phyloP scores from a whole-genome alignment of 2,113 vertebrate genomes.

The Mastomys coucha region DNA sequence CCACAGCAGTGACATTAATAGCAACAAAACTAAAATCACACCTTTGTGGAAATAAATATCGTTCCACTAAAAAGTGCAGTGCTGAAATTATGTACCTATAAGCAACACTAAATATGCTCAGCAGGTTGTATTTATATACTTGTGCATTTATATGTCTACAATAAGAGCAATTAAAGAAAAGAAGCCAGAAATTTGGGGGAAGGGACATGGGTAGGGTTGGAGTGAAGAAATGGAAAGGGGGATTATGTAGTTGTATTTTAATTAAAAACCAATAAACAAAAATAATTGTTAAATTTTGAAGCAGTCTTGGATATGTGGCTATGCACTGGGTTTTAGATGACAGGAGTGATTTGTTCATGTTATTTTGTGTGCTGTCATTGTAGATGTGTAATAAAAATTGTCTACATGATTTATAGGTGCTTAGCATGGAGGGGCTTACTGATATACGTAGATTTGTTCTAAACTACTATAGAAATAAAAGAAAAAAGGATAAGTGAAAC shows the following conservation, averaged over 20 bases:
- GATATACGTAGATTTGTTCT: conserved; percentile 29
- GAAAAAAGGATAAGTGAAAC: not conserved
- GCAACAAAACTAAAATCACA: not conserved
- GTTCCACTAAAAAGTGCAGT: conserved; percentile 5
- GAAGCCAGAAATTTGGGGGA: not conserved
- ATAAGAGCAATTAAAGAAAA: not conserved
- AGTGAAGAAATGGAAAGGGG: not conserved
- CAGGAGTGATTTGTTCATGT: conserved; percentile 1
- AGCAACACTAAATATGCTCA: not conserved
- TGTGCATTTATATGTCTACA: not conserved
- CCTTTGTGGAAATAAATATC: not conserved
- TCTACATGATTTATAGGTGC: conserved; percentile 18
- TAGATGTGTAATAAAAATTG: conserved; percentile 39
- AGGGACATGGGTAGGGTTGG: not conserved
- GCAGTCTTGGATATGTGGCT: conserved; percentile 8
- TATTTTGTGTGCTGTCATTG: conserved; percentile 39
- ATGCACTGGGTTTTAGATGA: conserved; percentile 43
- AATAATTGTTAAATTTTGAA: conserved; percentile 28
- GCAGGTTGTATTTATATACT: not conserved
- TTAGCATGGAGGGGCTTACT: not conserved
- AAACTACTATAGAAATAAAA: conserved; percentile 23
- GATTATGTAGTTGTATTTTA: not conserved
- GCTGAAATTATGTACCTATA: not conserved
- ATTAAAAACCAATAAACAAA: not conserved
- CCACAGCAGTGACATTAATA: not conserved